Evolutionary conservation across 2,888 invertebrate species (phyloP).

Genomic region (Yponomeuta plumbellus): DNA sequence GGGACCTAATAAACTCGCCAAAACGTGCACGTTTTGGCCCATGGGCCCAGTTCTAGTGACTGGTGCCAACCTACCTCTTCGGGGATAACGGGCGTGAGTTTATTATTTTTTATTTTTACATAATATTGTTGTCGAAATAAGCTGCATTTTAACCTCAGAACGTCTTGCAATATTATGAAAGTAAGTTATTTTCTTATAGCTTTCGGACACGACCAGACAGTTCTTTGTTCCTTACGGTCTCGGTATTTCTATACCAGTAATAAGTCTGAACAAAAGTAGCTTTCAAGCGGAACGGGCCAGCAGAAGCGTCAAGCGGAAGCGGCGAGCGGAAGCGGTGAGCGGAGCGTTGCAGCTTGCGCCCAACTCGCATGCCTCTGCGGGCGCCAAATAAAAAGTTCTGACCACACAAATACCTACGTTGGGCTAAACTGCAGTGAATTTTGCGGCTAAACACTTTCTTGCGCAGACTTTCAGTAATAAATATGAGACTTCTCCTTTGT

Average conservation of each 20-base stretch:
- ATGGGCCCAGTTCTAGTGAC: no score
- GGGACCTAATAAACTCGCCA: no score
- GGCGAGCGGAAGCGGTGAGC: not conserved
- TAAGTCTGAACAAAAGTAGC: slow-evolving; percentile 8
- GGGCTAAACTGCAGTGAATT: no score
- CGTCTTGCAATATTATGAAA: not conserved
- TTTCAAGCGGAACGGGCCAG: not conserved
- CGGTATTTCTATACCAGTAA: not conserved
- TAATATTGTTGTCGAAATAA: not conserved
- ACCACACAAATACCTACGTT: not conserved
- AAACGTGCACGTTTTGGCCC: no score
- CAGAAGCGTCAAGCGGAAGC: not conserved
- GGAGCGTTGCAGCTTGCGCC: not conserved
- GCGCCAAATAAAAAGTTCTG: not conserved
- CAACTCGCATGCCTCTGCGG: not conserved
- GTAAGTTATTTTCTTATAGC: not conserved
- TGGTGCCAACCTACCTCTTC: no score
- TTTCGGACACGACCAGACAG: not conserved
- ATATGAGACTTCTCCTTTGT: no score
- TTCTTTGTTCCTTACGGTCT: not conserved
- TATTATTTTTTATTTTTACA: not conserved
- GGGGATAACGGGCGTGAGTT: no score
- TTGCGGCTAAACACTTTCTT: no score
- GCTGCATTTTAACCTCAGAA: no score
- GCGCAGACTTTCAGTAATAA: no score